Evolutionary conservation across 2,888 invertebrate genomes (phyloP).

Genomic region (Cheilosia impressa): DNA sequence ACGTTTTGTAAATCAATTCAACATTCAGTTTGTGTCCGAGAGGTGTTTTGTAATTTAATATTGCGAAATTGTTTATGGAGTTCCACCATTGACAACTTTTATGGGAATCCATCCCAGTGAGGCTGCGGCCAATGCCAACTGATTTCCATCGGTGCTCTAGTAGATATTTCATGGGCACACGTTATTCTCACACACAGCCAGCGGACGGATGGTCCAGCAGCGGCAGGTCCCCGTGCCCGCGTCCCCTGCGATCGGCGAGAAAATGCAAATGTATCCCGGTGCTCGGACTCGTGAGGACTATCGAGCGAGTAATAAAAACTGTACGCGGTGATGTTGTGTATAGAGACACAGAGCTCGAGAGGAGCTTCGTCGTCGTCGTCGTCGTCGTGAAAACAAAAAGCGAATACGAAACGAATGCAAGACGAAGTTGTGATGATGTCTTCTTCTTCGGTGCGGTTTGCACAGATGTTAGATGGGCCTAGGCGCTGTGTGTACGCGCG

Average conservation of each 20-base stretch:
- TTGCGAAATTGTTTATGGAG: constrained; percentile 75
- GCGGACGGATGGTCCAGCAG: constrained; percentile 23
- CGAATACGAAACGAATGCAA: constrained; percentile 53
- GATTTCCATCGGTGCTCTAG: constrained; percentile 74
- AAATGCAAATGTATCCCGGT: constrained; percentile 62
- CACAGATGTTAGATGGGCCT: constrained; percentile 68
- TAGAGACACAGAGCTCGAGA: background rate
- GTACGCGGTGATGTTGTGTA: too few relatives aligned
- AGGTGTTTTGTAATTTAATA: constrained; percentile 76
- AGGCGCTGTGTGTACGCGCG: constrained; percentile 34
- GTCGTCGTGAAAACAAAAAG: constrained; percentile 42
- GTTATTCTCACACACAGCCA: constrained; percentile 60
- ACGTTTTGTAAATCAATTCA: constrained; percentile 75
- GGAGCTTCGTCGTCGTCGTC: background rate
- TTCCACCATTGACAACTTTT: constrained; percentile 75
- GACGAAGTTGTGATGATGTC: constrained; percentile 68
- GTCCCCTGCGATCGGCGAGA: background rate
- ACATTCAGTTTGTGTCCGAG: constrained; percentile 75
- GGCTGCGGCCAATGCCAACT: constrained; percentile 72
- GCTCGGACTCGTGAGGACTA: constrained; percentile 62
- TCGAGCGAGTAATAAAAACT: constrained; percentile 33
- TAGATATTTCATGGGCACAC: constrained; percentile 75
- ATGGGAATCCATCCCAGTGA: constrained; percentile 78
- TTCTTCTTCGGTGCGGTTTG: constrained; percentile 63
- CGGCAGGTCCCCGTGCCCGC: background rate